Base-by-base conservation (phyloP, 1,140 invertebrate genomes). In the Magallana angulata region DNA sequence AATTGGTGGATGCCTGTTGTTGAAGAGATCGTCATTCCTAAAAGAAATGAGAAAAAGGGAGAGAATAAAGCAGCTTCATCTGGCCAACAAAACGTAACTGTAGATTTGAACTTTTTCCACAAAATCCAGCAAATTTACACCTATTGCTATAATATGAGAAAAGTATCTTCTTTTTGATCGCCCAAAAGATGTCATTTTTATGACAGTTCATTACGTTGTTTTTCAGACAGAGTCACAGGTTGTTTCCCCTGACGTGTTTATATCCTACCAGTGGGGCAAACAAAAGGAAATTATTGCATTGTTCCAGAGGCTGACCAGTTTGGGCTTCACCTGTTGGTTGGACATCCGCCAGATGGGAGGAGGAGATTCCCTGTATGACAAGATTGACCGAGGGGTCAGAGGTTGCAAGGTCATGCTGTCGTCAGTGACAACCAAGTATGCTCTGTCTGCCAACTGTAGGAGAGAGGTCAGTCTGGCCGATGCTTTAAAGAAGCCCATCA, bases 261-360 rank as follows among this genome's bases (percentile, higher is more conserved):
- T 94, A 57, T 94, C 93, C 7, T 94, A 94, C 87, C 94, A 94
- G 85, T 94, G 94, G 94, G 93, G 92, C 9, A 91, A 90, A 87
- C 94, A 94, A 89, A 87, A 91, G n/a, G 90, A 94, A 87, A 90
- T 94, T 36, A 90, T 88, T 71, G 85, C 85, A 7, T 76, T 94
- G 82, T 93, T 93, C 81, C 81, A 91, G 57, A 83, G 89, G 16
- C 89, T 94, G 60, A 90, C 87, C 16, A 83, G 89, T 8, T 82
- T 91, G 18, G 94, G 93, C 14, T 93, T 88, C 68, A 87, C 87
- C 14, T 93, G 93, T 85, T 94, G 94, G 94, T 90, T 94, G 92
- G 94, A 94, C 84, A 94, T 94, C 11, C 89, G 91, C 60, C 94
- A 94, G 89, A 94, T 94, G 94, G 94, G 93, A 12, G 94, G 94